Conservation (phyloP, 2,113 vertebrate species). For the Bambusicola thoracicus region DNA sequence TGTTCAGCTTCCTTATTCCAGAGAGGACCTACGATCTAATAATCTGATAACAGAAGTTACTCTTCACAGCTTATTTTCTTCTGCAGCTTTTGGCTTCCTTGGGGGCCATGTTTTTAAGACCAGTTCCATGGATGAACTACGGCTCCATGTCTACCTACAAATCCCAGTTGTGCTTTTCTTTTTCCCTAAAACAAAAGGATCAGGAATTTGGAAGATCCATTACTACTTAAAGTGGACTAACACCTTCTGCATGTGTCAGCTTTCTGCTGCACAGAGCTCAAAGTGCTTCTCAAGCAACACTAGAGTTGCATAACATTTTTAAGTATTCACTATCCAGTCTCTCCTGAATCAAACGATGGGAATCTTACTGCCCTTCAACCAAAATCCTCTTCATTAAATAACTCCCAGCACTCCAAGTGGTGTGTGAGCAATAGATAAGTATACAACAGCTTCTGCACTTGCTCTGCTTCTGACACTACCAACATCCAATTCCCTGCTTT, state of each 20-base stretch:
- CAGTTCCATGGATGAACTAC: background rate
- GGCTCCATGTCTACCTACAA: background rate
- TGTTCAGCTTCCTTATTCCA: background rate
- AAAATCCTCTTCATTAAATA: background rate
- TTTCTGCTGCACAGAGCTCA: accelerated
- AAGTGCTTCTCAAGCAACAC: background rate
- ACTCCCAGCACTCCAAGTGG: background rate
- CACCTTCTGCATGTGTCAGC: accelerated
- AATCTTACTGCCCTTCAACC: background rate
- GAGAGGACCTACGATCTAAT: background rate
- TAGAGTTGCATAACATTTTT: too few species aligned
- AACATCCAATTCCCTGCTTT: background rate
- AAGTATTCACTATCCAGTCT: background rate
- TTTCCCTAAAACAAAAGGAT: background rate
- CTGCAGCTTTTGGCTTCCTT: background rate
- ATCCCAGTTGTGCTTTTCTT: background rate
- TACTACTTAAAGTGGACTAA: background rate
- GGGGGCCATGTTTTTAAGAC: background rate
- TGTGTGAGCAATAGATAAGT: background rate
- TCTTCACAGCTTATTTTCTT: background rate
- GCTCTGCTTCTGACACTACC: background rate
- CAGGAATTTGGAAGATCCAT: background rate
- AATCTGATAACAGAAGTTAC: background rate
- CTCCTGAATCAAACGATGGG: background rate
- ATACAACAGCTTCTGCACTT: background rate